These are phyloP conservation scores for Brachyptera risi DNA, from an alignment of 2,888 invertebrate genomes.

Conservation along the genomic window DNA sequence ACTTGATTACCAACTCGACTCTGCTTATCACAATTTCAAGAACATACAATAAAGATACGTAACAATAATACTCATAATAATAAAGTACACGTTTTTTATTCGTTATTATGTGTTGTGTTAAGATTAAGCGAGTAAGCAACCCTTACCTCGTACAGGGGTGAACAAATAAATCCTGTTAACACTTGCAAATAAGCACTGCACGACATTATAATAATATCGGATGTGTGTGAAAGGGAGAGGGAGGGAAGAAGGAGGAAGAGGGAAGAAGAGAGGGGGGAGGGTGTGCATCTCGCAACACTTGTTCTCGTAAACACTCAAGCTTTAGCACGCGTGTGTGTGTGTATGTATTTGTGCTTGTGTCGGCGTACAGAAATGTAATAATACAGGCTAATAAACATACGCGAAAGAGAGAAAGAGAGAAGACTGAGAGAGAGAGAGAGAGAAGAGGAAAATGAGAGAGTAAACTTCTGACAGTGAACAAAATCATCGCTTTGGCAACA, in stretches of 20 bases:
- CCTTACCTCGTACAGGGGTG: too few species aligned
- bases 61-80: too few species aligned
- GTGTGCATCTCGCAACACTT: constrained; percentile 10
- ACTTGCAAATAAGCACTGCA: constrained; percentile 50
- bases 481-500: constrained; percentile 19
- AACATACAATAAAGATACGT: too few species aligned
- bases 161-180: constrained; percentile 47
- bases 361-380: constrained; percentile 28
- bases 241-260: too few species aligned
- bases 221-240: too few species aligned
- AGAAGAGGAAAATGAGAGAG: constrained; percentile 23
- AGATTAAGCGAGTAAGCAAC: too few species aligned
- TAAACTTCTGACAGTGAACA: constrained; percentile 16
- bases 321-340: constrained; percentile 4
- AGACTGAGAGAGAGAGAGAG: constrained; percentile 19
- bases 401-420: constrained; percentile 17
- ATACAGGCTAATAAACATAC: constrained; percentile 27
- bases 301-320: constrained; percentile 29
- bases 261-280: neutral
- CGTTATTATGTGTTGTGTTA: too few species aligned
- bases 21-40: too few species aligned
- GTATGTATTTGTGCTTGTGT: constrained; percentile 21
- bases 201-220: constrained; percentile 30
- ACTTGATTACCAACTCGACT: too few species aligned
- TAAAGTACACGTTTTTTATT: too few species aligned